Evolutionary conservation across 2,888 invertebrate species (phyloP), one percentile per base, ranked within the genome.

Genomic region (Choreutis nemorana): DNA sequence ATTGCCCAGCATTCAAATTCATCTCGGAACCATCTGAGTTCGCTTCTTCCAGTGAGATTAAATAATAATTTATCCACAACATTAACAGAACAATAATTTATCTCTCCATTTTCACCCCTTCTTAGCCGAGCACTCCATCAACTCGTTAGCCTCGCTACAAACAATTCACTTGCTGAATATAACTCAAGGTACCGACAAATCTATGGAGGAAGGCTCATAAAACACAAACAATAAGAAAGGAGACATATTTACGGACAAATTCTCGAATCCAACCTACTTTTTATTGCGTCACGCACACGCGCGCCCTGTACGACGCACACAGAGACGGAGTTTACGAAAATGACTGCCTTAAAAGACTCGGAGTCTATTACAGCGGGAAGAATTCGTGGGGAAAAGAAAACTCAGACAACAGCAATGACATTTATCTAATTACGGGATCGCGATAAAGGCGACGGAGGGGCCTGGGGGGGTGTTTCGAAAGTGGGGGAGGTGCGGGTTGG

Each of bases 371-470:
- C 55, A 47, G 44, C 35, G 50, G 44, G 40, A 55, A 61, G 55
- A 55, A 57, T 49, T 49, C 45, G 35, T 42, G 40, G 40, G 44
- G 53, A 62, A 57, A 52, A 41, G 59, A 47, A 50, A 52, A 51
- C 43, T 55, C 53, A 66, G 63, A 70, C 66, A 64, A 67, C 65
- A 71, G 61, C 63, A 63, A 66, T 72, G 72, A 72, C 73, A 75
- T 72, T 75, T 68, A 73, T 77, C 75, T 77, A 75, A 77, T 77
- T 77, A 77, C 59, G 64, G 62, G 51, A 66, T 67, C 67, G 68
- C 63, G 75, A 72, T 72, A 70, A 65, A 60, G 56, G 57, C 44
- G 50, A 40, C 42, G 33, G 46, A 45, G 57, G 54, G 55, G 46
- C n/a, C n/a, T n/a, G 39, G 41, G 42, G 50, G 42, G 40, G 36